Evolutionary conservation across 2,797 vertebrate species (phyloP).

Genomic region (Pelochelys cantorii): DNA sequence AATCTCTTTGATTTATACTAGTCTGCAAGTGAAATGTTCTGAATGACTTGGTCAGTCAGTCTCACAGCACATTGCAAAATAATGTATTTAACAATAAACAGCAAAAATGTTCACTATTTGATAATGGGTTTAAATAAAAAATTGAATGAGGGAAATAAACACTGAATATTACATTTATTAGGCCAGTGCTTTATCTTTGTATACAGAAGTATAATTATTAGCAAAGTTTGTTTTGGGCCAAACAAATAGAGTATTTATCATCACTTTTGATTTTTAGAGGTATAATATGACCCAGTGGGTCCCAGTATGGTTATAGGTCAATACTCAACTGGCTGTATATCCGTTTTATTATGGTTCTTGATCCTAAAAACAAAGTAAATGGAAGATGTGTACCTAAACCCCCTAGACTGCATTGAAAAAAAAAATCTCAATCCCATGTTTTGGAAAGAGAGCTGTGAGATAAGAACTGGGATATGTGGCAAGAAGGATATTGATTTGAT

Average conservation of each 20-base stretch:
- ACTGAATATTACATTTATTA: accelerated
- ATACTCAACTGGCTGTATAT: accelerated
- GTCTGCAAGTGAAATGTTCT: not conserved
- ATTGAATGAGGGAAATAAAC: not conserved
- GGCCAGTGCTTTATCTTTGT: not conserved
- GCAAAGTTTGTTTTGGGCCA: not conserved
- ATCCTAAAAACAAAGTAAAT: accelerated
- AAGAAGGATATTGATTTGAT: not conserved
- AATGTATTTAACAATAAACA: accelerated
- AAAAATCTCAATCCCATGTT: not conserved
- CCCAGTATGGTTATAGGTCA: accelerated
- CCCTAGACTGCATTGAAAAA: accelerated
- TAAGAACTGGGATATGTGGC: accelerated
- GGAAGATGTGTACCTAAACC: accelerated
- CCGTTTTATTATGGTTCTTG: accelerated
- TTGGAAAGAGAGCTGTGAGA: not conserved
- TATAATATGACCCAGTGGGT: not conserved
- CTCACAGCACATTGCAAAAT: not conserved
- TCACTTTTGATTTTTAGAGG: no score
- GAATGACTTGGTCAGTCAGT: not conserved
- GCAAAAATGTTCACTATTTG: not conserved
- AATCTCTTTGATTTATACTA: not conserved
- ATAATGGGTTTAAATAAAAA: accelerated
- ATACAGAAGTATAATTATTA: accelerated
- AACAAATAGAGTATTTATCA: accelerated